Conservation (phyloP, 1,140 invertebrate genomes). For the Orius insidiosus region DNA sequence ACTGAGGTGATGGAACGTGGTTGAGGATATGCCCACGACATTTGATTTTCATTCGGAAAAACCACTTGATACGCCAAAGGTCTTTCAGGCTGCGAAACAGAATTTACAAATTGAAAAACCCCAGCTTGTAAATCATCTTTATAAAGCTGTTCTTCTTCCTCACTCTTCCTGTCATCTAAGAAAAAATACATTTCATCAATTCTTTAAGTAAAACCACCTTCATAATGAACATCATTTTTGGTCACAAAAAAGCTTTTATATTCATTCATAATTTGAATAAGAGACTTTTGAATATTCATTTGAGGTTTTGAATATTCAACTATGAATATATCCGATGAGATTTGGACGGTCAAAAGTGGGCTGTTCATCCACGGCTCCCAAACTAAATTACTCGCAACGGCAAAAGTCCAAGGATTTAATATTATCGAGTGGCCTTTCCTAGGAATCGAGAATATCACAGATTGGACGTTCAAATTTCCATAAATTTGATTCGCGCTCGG, state of each 20-base stretch:
- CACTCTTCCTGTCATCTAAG: background rate
- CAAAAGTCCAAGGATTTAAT: constrained; percentile 39
- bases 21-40: constrained; percentile 74
- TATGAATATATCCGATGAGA: constrained; percentile 10
- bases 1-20: constrained; percentile 55
- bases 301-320: constrained; percentile 7
- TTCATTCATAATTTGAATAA: constrained; percentile 1
- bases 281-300: no score
- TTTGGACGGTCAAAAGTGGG: background rate
- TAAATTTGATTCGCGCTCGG: constrained; percentile 7
- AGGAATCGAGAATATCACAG: background rate
- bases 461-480: constrained; percentile 1
- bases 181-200: background rate
- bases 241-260: background rate
- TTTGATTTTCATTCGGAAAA: constrained; percentile 36
- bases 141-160: constrained; percentile 38
- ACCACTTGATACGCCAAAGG: constrained; percentile 52
- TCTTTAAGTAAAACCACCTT: background rate
- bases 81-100: constrained; percentile 29
- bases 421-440: constrained; percentile 23
- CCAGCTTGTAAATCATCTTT: constrained; percentile 68
- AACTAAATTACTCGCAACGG: constrained; percentile 29
- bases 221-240: background rate
- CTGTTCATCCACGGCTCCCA: constrained; percentile 36
- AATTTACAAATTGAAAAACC: constrained; percentile 56